These are phyloP conservation scores for Acropora yongei DNA, from an alignment of 64 coral and sea anemone species.

Conservation along the genomic window DNA sequence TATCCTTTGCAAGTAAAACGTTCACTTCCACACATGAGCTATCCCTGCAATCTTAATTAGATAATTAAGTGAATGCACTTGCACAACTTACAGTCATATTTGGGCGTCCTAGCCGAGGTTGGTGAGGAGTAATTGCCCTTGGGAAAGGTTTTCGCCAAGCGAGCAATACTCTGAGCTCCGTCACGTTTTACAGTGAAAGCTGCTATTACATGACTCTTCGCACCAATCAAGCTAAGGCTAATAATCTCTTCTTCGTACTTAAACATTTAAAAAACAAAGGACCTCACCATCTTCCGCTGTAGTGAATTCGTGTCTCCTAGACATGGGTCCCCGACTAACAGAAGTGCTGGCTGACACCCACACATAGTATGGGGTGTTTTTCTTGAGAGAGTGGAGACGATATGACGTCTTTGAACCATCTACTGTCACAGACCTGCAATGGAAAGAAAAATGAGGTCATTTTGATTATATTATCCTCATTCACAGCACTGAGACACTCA, in stretches of 20 bases:
- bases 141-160: slow-evolving; percentile 65
- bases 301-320: slow-evolving; percentile 55
- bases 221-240: too few species aligned
- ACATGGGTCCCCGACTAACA: slow-evolving; percentile 60
- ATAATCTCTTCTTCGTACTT: neutral
- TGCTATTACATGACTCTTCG: too few species aligned
- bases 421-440: slow-evolving; percentile 51
- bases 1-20: neutral
- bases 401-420: slow-evolving; percentile 74
- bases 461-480: too few species aligned
- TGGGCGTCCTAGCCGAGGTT: slow-evolving; percentile 62
- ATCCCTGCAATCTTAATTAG: neutral
- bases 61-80: neutral
- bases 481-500: too few species aligned
- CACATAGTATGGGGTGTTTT: slow-evolving; percentile 83
- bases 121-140: slow-evolving; percentile 67
- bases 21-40: neutral
- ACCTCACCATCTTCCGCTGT: slow-evolving; percentile 86
- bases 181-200: slow-evolving; percentile 85
- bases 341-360: slow-evolving; percentile 84
- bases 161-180: slow-evolving; percentile 64
- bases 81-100: slow-evolving; percentile 87
- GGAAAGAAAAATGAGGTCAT: neutral
- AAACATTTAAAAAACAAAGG: neutral
- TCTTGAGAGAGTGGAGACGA: slow-evolving; percentile 72